These are phyloP conservation scores for Lasioglossum baleicum DNA, from an alignment of 1,140 invertebrate genomes.

Conservation along the genomic window DNA sequence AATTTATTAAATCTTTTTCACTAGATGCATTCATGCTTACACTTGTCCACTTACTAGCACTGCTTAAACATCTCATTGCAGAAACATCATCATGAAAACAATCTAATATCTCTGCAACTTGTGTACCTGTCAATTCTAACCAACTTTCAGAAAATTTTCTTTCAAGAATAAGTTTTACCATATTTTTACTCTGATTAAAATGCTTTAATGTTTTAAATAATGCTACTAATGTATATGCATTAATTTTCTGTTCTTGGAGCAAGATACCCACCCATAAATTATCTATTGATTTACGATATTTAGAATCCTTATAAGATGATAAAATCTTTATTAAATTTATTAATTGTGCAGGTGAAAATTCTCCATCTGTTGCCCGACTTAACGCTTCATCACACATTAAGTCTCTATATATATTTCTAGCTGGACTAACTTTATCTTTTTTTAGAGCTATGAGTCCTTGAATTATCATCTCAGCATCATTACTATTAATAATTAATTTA, in stretches of 20 bases:
- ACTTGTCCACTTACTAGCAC: slow-evolving; percentile 82
- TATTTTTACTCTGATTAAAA: slow-evolving; percentile 82
- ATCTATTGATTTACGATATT: slow-evolving; percentile 81
- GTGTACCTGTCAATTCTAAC: slow-evolving; percentile 80
- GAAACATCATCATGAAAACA: slow-evolving; percentile 61
- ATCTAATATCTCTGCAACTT: slow-evolving; percentile 82
- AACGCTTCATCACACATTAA: slow-evolving; percentile 83
- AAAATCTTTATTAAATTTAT: slow-evolving; percentile 80
- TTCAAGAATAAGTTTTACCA: slow-evolving; percentile 83
- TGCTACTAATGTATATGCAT: slow-evolving; percentile 81
- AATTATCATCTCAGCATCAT: slow-evolving; percentile 76
- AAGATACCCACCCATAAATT: slow-evolving; percentile 86
- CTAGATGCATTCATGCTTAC: slow-evolving; percentile 83
- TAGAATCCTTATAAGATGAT: slow-evolving; percentile 71
- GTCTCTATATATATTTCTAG: slow-evolving; percentile 79
- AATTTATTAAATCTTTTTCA: slow-evolving; percentile 82
- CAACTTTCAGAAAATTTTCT: slow-evolving; percentile 82
- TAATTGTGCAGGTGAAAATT: slow-evolving; percentile 82
- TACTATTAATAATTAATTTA: slow-evolving; percentile 74
- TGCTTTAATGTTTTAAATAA: slow-evolving; percentile 82
- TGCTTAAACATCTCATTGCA: slow-evolving; percentile 72
- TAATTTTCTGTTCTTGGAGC: slow-evolving; percentile 82
- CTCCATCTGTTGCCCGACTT: slow-evolving; percentile 82
- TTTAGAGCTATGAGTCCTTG: slow-evolving; percentile 75
- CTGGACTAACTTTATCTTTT: slow-evolving; percentile 71